These are phyloP conservation scores for Pangasius mekongensis DNA, from an alignment of 2,797 vertebrate genomes.

Conservation along the genomic window DNA sequence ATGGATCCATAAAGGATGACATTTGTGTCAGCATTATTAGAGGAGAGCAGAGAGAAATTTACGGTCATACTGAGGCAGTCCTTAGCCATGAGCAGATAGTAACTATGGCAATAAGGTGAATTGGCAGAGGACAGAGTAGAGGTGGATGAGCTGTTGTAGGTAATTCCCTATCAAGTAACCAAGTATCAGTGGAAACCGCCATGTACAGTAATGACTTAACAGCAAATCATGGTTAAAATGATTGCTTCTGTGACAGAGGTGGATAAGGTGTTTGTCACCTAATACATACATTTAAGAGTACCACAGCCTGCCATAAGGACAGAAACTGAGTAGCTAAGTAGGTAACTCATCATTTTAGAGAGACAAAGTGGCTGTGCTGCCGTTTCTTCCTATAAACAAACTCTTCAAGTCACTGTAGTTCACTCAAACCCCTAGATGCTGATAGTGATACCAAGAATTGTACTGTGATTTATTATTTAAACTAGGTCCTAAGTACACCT, in stretches of 20 bases:
- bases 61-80: conserved; percentile 26
- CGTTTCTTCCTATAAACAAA: neutral
- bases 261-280: neutral
- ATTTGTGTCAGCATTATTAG: conserved; percentile 56
- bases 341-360: neutral
- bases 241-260: neutral
- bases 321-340: neutral
- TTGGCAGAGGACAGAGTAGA: neutral
- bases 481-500: neutral
- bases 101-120: conserved; percentile 46
- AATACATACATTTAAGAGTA: neutral
- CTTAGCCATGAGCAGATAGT: conserved; percentile 33
- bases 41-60: conserved; percentile 46
- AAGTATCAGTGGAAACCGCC: conserved; percentile 40
- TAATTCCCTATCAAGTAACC: conserved; percentile 35
- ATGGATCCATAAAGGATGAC: conserved; percentile 51
- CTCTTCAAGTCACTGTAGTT: neutral
- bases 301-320: neutral
- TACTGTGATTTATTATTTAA: neutral
- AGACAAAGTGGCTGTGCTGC: neutral
- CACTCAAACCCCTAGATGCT: neutral
- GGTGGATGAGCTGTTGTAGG: conserved; percentile 9
- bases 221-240: conserved; percentile 22
- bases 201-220: conserved; percentile 26
- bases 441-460: neutral